These are phyloP conservation scores for Battus philenor DNA, from an alignment of 1,140 invertebrate genomes.

Conservation along the genomic window DNA sequence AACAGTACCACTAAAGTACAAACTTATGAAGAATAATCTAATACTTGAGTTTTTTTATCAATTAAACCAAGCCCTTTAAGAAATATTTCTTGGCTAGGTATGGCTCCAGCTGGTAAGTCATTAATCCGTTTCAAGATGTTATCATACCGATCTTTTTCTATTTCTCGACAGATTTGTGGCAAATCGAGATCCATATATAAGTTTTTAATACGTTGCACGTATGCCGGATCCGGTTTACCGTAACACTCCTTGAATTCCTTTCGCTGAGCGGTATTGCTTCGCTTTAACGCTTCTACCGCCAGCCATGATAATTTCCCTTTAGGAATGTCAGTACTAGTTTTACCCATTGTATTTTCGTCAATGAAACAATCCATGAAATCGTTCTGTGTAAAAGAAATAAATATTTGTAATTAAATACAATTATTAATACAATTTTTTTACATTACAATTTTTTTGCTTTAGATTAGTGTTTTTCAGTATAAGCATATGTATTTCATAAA, in stretches of 20 bases:
- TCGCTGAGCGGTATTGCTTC: constrained; percentile 80
- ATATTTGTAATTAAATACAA: not conserved
- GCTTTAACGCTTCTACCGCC: constrained; percentile 85
- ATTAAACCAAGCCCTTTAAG: not conserved
- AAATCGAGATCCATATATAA: constrained; percentile 87
- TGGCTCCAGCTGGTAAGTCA: not conserved
- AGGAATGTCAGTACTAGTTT: constrained; percentile 89
- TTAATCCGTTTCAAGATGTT: constrained; percentile 18
- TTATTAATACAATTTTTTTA: not conserved
- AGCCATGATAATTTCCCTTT: constrained; percentile 96
- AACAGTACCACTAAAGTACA: no score
- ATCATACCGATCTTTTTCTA: constrained; percentile 36
- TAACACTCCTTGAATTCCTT: constrained; percentile 84
- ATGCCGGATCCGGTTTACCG: constrained; percentile 79
- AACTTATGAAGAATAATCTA: not conserved
- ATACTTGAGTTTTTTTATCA: not conserved
- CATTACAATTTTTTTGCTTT: no score
- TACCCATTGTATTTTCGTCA: constrained; percentile 86
- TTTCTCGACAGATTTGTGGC: constrained; percentile 35
- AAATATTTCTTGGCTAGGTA: not conserved
- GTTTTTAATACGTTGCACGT: constrained; percentile 82
- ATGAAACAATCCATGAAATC: constrained; percentile 91
- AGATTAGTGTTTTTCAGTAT: no score
- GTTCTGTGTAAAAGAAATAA: constrained; percentile 79
- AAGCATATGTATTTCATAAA: no score